Evolutionary conservation across 2,797 vertebrate species (phyloP), one percentile per base, ranked within the genome.

Genomic region (Zonotrichia albicollis): DNA sequence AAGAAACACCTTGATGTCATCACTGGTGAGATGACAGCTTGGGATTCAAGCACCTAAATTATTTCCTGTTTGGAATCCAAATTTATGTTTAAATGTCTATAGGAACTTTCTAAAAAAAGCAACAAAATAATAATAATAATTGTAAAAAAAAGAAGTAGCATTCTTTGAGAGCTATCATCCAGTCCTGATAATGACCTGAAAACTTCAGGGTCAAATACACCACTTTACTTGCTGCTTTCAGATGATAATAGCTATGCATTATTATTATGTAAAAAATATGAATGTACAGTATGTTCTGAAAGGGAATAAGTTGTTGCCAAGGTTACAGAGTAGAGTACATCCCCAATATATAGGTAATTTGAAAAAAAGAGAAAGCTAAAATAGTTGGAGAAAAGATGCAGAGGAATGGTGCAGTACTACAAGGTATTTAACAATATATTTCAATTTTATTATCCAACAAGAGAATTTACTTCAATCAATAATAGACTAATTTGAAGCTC

Each of bases 301-400:
- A 89, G 38, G 30, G 64, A 95, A 84, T 87, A 87, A 81, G 61
- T 40, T 83, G 95, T 96, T 96, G 45, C 92, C 85, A 94, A 90
- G 95, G 94, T 94, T 89, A 97, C 87, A 2, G 61, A 81, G 21
- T 94, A 66, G 40, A 93, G 46, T 61, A 84, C 42, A 84, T 88
- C 58, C 55, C 36, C 5, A 58, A 67, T 89, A 87, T 93, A 60
- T 82, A 92, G 82, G 50, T 66, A 87, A 78, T 74, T 95, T 92
- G 40, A 7, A 81, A 86, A 86, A 95, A 95, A 72, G 17, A 40
- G 23, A 89, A 83, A 62, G 27, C 13, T 74, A 84, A 90, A 72
- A 68, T 19, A 89, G 27, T 87, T 82, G n/a, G 43, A 78, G 36
- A 83, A 78, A 32, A 76, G 46, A 90, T 4, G 18, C 53, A 73